Evolutionary conservation across 2,888 invertebrate genomes (phyloP).

Genomic region (Pinctada fucata): DNA sequence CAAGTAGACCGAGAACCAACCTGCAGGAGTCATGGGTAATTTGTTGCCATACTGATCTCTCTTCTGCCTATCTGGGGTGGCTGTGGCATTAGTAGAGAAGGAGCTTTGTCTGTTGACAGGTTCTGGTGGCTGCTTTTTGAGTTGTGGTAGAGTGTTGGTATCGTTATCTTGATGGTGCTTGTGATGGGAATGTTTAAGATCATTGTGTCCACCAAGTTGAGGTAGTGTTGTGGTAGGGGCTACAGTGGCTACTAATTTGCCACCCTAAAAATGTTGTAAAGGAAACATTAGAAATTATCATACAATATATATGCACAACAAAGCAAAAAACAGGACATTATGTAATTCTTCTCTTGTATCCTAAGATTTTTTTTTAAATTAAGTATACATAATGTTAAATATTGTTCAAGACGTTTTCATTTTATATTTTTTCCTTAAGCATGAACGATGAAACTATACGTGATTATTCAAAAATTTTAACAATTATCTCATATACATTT

Average conservation of each 20-base stretch:
- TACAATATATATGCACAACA: neutral
- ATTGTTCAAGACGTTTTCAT: too few species aligned
- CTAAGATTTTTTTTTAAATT: too few species aligned
- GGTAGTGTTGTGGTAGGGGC: conserved; percentile 68
- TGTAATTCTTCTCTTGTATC: neutral
- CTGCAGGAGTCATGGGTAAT: conserved; percentile 81
- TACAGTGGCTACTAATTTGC: conserved; percentile 65
- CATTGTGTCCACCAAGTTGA: conserved; percentile 59
- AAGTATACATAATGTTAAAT: too few species aligned
- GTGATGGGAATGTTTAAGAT: conserved; percentile 55
- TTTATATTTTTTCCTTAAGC: too few species aligned
- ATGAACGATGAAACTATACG: too few species aligned
- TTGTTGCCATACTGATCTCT: conserved; percentile 77
- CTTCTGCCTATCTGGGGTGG: conserved; percentile 59
- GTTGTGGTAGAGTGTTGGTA: conserved; percentile 59
- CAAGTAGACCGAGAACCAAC: conserved; percentile 68
- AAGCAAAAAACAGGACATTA: neutral
- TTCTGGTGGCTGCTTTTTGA: conserved; percentile 53
- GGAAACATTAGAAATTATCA: neutral
- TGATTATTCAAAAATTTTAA: too few species aligned
- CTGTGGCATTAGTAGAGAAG: conserved; percentile 51
- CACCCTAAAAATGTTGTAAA: conserved; percentile 48
- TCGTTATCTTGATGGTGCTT: conserved; percentile 58
- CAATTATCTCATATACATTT: too few species aligned
- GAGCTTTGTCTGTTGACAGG: conserved; percentile 54